Conservation (phyloP, 2,888 invertebrate species). For the Erebia epiphron region DNA sequence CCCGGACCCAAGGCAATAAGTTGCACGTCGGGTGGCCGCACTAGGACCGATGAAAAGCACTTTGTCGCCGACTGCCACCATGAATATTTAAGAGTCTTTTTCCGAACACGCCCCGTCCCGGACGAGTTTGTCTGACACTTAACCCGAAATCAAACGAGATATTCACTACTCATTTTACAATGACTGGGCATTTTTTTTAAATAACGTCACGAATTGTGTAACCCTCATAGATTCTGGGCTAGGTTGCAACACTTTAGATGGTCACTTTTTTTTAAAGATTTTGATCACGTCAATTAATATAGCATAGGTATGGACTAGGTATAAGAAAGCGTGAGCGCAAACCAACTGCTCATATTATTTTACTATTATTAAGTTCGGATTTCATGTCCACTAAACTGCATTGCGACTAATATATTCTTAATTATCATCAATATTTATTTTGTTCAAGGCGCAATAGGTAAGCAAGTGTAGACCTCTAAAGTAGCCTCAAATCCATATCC, state of each 20-base stretch:
- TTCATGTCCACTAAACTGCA: neutral
- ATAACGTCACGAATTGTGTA: neutral
- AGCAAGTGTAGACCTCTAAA: too few species aligned
- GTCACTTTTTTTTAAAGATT: neutral
- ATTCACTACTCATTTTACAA: conserved; percentile 46
- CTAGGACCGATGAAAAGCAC: conserved; percentile 62
- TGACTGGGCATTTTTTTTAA: conserved; percentile 35
- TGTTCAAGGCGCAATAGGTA: too few species aligned
- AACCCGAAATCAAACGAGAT: conserved; percentile 45
- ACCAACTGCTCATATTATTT: neutral
- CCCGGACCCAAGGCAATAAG: conserved; percentile 57
- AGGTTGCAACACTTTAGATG: neutral
- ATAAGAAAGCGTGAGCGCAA: neutral
- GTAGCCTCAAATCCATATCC: too few species aligned
- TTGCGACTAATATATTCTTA: too few species aligned
- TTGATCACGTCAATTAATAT: neutral
- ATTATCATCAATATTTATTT: too few species aligned
- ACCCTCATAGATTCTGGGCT: neutral
- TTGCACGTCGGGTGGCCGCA: conserved; percentile 72
- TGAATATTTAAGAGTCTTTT: conserved; percentile 71
- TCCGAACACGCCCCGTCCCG: conserved; percentile 55
- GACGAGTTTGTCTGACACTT: conserved; percentile 43
- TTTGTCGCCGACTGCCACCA: conserved; percentile 67
- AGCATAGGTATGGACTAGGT: too few species aligned
- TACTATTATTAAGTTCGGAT: neutral